Conservation (phyloP, 1,140 invertebrate species). For the Neodiprion fabricii region DNA sequence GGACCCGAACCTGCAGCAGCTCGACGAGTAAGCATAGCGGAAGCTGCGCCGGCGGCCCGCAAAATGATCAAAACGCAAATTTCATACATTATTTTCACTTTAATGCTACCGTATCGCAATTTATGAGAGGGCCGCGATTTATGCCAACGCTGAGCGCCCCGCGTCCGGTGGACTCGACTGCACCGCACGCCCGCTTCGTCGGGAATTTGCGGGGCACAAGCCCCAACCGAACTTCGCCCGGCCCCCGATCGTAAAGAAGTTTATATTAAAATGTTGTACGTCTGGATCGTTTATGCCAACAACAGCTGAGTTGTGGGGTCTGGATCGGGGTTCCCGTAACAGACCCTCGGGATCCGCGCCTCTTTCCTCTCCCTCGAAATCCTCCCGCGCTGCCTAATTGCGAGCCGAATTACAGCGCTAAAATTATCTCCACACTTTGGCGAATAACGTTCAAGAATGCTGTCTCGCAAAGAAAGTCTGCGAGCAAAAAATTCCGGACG, state of each 20-base stretch:
- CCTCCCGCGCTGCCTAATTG: background rate
- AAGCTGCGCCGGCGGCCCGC: conserved; percentile 54
- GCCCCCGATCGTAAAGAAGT: conserved; percentile 48
- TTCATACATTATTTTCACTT: conserved; percentile 61
- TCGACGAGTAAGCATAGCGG: conserved; percentile 31
- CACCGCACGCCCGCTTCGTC: too few species aligned
- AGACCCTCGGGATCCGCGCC: too few species aligned
- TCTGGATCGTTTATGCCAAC: conserved; percentile 42
- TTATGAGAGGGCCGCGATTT: conserved; percentile 56
- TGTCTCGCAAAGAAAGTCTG: too few species aligned
- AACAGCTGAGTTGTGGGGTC: conserved; percentile 38
- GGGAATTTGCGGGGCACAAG: background rate
- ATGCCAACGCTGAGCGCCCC: conserved; percentile 45
- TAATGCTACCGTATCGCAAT: conserved; percentile 60
- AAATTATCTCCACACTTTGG: too few species aligned
- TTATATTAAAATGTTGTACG: conserved; percentile 52
- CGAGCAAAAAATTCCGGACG: too few species aligned
- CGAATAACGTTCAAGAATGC: too few species aligned
- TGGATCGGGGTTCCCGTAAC: too few species aligned
- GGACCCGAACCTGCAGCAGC: background rate
- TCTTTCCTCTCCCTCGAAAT: background rate
- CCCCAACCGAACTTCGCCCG: background rate
- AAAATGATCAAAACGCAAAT: conserved; percentile 60
- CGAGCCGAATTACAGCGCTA: too few species aligned
- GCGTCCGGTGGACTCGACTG: conserved; percentile 1